Percentiles rank a stretch among this genome's conserved stretches.
Evolutionary conservation across 2,113 vertebrate genomes (phyloP).

Genomic region (Microcebus griseorufus): DNA sequence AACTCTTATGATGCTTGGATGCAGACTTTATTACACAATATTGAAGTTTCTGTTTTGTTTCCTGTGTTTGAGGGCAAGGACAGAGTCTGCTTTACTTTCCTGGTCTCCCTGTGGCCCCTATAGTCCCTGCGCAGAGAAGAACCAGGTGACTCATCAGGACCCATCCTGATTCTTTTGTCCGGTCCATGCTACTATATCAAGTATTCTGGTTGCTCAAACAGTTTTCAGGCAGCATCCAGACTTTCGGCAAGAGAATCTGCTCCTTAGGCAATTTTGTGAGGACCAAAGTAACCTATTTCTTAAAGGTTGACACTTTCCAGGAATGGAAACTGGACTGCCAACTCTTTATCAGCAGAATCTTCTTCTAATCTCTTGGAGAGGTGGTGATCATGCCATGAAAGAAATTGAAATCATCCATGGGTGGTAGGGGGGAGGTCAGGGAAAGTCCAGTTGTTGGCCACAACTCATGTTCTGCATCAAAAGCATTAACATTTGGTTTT

Average conservation of each 20-base stretch:
- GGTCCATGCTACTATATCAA: rapidly evolving
- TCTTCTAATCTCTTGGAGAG: neutral
- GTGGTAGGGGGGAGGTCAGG: neutral
- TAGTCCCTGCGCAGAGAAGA: neutral
- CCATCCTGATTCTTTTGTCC: neutral
- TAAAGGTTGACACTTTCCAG: neutral
- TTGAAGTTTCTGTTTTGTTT: neutral
- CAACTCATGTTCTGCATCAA: neutral
- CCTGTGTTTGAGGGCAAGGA: neutral
- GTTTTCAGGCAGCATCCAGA: neutral
- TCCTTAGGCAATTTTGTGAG: neutral
- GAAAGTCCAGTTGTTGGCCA: neutral
- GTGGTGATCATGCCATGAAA: neutral
- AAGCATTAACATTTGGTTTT: neutral
- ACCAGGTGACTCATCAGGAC: neutral
- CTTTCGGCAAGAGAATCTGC: neutral
- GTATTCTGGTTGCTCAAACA: neutral
- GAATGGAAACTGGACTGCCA: neutral
- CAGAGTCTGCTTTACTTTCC: neutral
- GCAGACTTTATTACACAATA: neutral
- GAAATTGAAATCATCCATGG: neutral
- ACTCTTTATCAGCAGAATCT: neutral
- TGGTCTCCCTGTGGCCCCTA: neutral
- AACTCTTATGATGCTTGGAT: neutral
- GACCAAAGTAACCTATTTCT: neutral